phyloP scores from a whole-genome alignment of 2,113 vertebrate genomes.

The Capreolus pygargus region DNA sequence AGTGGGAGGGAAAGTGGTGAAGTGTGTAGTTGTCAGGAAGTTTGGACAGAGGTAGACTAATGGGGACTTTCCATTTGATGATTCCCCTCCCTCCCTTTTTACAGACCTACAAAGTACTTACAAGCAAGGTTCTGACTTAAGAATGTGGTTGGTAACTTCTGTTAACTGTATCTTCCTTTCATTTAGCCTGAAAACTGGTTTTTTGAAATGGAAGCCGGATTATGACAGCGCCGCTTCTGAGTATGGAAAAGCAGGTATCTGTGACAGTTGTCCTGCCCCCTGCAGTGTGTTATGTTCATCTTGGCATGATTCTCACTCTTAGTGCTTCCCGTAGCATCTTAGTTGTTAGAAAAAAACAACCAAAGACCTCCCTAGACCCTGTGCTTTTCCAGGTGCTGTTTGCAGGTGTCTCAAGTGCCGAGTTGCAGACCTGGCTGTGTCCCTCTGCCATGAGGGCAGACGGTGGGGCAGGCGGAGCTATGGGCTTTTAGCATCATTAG shows the following conservation, averaged over 20 bases:
- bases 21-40: not conserved
- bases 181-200: conserved; percentile 93
- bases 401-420: not conserved
- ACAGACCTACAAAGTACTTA: not conserved
- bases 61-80: not conserved
- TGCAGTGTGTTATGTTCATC: not conserved
- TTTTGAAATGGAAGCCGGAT: conserved; percentile 99
- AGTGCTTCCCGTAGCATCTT: not conserved
- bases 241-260: conserved; percentile 96
- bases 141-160: not conserved
- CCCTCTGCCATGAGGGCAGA: not conserved
- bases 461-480: not conserved
- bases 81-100: not conserved
- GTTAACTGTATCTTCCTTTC: conserved; percentile 56
- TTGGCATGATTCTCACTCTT: not conserved
- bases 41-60: not conserved
- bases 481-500: not conserved
- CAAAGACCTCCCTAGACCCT: too few species aligned
- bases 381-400: not conserved
- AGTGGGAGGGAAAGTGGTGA: not conserved
- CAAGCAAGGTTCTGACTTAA: not conserved
- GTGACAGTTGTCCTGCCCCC: not conserved
- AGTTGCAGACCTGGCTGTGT: not conserved
- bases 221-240: conserved; percentile 97
- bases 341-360: not conserved